phyloP scores from a whole-genome alignment of 1,140 invertebrate genomes.

The Eriosoma lanigerum region DNA sequence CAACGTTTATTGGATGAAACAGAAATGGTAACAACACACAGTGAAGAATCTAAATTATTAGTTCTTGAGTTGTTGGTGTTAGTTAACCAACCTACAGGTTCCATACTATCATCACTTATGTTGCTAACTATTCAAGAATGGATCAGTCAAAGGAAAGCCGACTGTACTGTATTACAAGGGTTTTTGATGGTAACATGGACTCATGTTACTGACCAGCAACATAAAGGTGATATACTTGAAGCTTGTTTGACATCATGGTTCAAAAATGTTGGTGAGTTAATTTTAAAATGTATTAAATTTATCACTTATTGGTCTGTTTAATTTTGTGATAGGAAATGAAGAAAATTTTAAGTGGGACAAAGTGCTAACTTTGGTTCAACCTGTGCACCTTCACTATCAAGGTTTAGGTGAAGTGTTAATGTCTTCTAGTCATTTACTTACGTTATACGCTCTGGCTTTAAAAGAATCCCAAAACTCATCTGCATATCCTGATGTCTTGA shows the following conservation, averaged over 20 bases:
- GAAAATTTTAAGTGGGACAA: constrained; percentile 58
- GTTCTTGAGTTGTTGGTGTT: constrained; percentile 59
- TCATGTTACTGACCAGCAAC: constrained; percentile 59
- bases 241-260: constrained; percentile 62
- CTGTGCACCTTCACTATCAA: constrained; percentile 59
- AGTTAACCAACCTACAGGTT: constrained; percentile 59
- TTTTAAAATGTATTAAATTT: not conserved
- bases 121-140: constrained; percentile 56
- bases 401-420: constrained; percentile 60
- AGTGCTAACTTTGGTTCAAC: constrained; percentile 59
- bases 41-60: constrained; percentile 59
- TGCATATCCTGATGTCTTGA: constrained; percentile 60
- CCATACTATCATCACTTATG: constrained; percentile 54
- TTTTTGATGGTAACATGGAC: constrained; percentile 60
- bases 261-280: constrained; percentile 57
- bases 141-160: constrained; percentile 59
- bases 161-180: constrained; percentile 60
- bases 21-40: constrained; percentile 63
- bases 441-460: constrained; percentile 60
- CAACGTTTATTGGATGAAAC: constrained; percentile 65
- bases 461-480: constrained; percentile 59
- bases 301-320: not conserved
- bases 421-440: constrained; percentile 59
- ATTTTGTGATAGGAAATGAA: constrained; percentile 44
- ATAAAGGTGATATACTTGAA: constrained; percentile 61